Evolutionary conservation across 1,140 invertebrate genomes (phyloP).

Genomic region (Pomacea maculata): DNA sequence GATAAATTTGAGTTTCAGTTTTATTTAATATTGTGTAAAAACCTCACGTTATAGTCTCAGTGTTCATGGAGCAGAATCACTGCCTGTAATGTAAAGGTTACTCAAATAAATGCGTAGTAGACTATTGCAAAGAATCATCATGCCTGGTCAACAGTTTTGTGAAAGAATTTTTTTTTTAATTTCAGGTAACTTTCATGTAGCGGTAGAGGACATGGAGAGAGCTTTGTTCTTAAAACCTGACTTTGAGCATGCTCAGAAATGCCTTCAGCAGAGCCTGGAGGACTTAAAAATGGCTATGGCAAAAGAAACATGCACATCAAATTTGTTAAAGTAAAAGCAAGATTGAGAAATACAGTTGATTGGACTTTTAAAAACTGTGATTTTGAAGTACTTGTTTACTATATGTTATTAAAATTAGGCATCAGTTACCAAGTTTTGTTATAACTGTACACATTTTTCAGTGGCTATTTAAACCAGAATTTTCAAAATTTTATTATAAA

Average conservation of each 20-base stretch:
- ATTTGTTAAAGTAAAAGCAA: too few species aligned
- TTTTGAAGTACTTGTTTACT: too few species aligned
- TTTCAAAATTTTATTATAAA: too few species aligned
- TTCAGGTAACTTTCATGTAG: slow-evolving; percentile 56
- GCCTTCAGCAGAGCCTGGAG: slow-evolving; percentile 29
- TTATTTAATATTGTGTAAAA: background rate
- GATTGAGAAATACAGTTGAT: too few species aligned
- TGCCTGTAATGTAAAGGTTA: background rate
- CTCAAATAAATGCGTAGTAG: background rate
- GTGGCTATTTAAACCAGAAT: too few species aligned
- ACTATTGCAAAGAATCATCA: too few species aligned
- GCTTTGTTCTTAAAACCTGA: slow-evolving; percentile 51
- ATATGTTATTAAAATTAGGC: too few species aligned
- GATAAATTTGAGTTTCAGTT: background rate
- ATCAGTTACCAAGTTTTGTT: too few species aligned
- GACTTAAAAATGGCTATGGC: slow-evolving; percentile 17
- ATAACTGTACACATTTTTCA: too few species aligned
- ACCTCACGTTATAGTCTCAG: background rate
- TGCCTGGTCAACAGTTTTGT: background rate
- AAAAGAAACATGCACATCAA: background rate
- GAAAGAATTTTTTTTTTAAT: slow-evolving; percentile 9
- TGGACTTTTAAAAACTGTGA: too few species aligned
- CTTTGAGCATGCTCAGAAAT: slow-evolving; percentile 49
- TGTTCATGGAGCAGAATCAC: background rate
- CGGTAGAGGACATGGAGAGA: slow-evolving; percentile 57